Percentiles rank a stretch among this genome's conserved stretches.
Conservation (phyloP, 2,888 invertebrate genomes). For the Dorcus hopei region DNA sequence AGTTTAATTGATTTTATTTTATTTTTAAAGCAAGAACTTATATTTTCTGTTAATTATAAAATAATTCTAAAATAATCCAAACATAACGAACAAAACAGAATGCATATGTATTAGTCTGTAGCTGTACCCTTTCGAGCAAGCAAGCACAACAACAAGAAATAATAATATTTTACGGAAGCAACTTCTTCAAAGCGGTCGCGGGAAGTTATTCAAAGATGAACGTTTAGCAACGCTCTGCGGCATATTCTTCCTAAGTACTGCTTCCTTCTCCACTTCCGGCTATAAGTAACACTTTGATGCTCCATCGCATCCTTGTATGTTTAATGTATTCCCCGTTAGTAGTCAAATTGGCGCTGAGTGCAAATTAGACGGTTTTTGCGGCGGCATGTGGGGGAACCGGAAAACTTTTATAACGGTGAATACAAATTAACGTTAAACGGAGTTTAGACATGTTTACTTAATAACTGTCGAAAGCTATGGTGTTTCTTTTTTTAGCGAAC, state of each 20-base stretch:
- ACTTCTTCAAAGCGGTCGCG: slow-evolving; percentile 38
- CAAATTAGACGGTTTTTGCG: slow-evolving; percentile 18
- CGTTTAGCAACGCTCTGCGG: background rate
- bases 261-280: slow-evolving; percentile 3
- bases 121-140: too few species aligned
- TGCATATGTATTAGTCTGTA: too few species aligned
- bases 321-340: slow-evolving; percentile 16
- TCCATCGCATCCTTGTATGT: slow-evolving; percentile 13
- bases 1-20: too few species aligned
- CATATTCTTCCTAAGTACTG: background rate
- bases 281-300: slow-evolving; percentile 12
- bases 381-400: slow-evolving; percentile 4
- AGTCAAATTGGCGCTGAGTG: slow-evolving; percentile 14
- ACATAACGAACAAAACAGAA: too few species aligned
- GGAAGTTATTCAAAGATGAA: slow-evolving; percentile 12
- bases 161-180: slow-evolving; percentile 41
- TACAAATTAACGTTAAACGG: background rate
- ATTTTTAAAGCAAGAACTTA: too few species aligned
- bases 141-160: slow-evolving; percentile 23
- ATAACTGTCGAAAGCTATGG: too few species aligned
- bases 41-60: too few species aligned
- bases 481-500: too few species aligned
- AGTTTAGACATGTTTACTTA: background rate
- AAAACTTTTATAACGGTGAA: background rate
- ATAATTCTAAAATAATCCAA: too few species aligned